Base-by-base conservation (phyloP, 1,140 invertebrate species). In the Uloborus diversus region DNA sequence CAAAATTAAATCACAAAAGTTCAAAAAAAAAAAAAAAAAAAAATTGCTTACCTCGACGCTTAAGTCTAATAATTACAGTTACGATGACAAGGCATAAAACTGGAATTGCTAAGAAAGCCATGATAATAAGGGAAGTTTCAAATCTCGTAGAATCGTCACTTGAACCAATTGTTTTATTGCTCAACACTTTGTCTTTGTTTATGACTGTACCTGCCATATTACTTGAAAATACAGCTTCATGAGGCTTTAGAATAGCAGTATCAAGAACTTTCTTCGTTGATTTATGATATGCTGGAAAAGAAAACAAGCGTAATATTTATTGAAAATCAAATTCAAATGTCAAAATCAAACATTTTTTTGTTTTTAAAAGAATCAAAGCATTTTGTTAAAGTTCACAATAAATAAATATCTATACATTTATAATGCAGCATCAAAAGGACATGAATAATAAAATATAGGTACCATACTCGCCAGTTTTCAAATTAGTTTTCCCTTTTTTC, bases 61-160 rank as follows among this genome's bases (percentile, higher is more conserved):
- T 71, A 23, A 83, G 71, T 11, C 79, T 33, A n/a, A 83, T 13
- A 27, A 82, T 1, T 9, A 81, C 71, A 20, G 82, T 79, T 27
- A 82, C 28, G 14, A 82, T 4, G 13, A 83, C 59, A n/a, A 82
- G 33, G 11, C 82, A 53, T 9, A 83, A 37, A 62, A 83, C 65
- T 14, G 82, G 82, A 30, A 83, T 81, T 14, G 76, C 82, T 28
- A 83, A 61, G 9, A 83, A 62, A 25, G 78, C 68, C 59, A 83
- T 76, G 11, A 83, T 81, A 30, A 83, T 78, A 33, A 83, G 27
- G 4, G 82, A 82, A 32, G 82, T 78, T 28, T 79, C 59, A 30
- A 82, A 78, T 17, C 69, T 35, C 27, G 32, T 49, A 14, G 64
- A 53, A 33, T 79, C 81, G 17, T 49, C 64, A 13, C 59, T 56